Evolutionary conservation across 2,797 vertebrate species (phyloP).

Genomic region (Cheirogaleus major): DNA sequence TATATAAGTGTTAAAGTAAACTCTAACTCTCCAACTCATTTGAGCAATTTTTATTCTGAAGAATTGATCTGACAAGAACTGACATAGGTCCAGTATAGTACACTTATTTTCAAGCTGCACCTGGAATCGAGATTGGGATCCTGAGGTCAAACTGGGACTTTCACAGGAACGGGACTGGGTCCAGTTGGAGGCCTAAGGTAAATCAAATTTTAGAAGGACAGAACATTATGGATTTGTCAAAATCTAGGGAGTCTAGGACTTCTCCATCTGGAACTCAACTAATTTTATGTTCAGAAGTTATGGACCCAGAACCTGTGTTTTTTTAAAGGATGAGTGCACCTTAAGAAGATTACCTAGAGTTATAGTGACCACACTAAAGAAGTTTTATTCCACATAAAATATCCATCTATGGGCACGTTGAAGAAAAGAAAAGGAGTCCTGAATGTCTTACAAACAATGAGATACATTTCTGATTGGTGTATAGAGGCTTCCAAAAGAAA

Average conservation of each 20-base stretch:
- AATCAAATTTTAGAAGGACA: not conserved
- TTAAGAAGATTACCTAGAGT: not conserved
- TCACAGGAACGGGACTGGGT: not conserved
- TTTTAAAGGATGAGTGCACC: not conserved
- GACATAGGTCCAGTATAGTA: not conserved
- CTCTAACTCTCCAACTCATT: not conserved
- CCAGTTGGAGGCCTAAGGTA: not conserved
- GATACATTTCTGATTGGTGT: not conserved
- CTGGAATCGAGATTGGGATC: not conserved
- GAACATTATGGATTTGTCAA: not conserved
- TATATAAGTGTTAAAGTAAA: not conserved
- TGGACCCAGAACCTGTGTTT: not conserved
- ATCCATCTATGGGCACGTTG: not conserved
- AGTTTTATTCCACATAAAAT: not conserved
- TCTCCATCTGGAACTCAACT: not conserved
- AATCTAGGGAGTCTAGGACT: not conserved
- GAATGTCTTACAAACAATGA: not conserved
- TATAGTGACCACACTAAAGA: not conserved
- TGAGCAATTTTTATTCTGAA: not conserved
- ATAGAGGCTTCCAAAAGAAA: not conserved
- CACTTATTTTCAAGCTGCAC: not conserved
- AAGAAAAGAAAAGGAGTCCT: not conserved
- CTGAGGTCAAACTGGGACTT: not conserved
- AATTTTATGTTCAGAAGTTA: not conserved
- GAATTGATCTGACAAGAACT: not conserved